Percentiles rank a stretch among this genome's conserved stretches.
phyloP scores from a whole-genome alignment of 2,113 vertebrate genomes.

The Brienomyrus brachyistius region DNA sequence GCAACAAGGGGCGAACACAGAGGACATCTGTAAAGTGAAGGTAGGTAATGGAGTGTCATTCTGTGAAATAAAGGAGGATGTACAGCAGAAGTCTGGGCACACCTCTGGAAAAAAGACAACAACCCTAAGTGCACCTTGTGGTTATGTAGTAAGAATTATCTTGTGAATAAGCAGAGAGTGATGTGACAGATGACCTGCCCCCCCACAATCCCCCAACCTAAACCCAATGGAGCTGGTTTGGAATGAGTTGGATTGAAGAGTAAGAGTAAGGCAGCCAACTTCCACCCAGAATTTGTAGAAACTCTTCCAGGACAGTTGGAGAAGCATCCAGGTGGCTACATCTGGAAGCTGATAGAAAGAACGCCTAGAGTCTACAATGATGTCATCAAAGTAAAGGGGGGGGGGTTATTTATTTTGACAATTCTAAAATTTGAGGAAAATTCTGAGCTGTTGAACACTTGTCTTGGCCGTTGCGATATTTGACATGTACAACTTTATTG shows the following conservation, averaged over 20 bases:
- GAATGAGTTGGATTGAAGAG: background rate
- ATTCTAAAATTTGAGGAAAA: background rate
- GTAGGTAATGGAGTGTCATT: constrained; percentile 44
- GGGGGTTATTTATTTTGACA: background rate
- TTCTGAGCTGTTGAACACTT: background rate
- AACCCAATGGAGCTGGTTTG: background rate
- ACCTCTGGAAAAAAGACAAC: background rate
- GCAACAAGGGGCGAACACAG: constrained; percentile 58
- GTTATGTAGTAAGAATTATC: background rate
- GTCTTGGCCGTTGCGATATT: background rate
- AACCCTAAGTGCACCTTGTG: background rate
- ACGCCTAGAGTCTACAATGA: background rate
- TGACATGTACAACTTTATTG: background rate
- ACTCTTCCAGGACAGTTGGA: background rate
- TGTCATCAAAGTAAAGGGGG: background rate
- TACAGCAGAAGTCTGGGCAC: background rate
- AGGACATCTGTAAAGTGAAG: constrained; percentile 82
- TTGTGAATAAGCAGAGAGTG: background rate
- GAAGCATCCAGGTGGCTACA: background rate
- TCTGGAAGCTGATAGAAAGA: background rate
- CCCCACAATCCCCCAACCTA: background rate
- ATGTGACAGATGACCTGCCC: background rate
- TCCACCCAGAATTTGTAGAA: background rate
- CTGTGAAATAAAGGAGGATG: background rate
- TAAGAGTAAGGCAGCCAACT: background rate